Percentiles rank a stretch among this genome's conserved stretches.
Conservation (phyloP, 2,888 invertebrate species). For the Cheilosia grossa region DNA sequence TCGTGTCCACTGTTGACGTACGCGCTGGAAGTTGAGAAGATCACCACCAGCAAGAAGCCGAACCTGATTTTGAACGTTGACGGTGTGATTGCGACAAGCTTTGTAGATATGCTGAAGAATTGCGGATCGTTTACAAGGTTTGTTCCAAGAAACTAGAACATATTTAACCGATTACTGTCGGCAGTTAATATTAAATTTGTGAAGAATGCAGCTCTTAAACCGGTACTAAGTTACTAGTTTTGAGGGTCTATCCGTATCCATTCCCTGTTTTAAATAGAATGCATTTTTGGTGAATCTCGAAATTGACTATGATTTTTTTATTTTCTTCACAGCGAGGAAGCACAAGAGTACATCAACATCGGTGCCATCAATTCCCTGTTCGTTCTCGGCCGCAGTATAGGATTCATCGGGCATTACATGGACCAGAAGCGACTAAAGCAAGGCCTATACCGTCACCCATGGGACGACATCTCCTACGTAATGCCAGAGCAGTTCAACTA, state of each 20-base stretch:
- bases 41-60: constrained; percentile 99
- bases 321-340: constrained; percentile 90
- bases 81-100: constrained; percentile 98
- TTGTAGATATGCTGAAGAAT: constrained; percentile 97
- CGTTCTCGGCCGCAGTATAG: constrained; percentile 98
- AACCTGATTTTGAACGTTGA: constrained; percentile 99
- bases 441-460: constrained; percentile 99
- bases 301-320: background rate
- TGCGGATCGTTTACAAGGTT: constrained; percentile 96
- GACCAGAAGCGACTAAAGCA: constrained; percentile 99
- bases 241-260: no score
- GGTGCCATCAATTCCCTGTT: constrained; percentile 99
- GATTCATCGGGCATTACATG: constrained; percentile 99
- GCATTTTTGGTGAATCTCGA: no score
- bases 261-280: no score
- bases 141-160: constrained; percentile 74
- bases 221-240: no score
- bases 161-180: background rate
- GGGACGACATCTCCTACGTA: constrained; percentile 95
- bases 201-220: no score
- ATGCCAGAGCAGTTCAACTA: constrained; percentile 83
- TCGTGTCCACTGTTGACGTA: constrained; percentile 96
- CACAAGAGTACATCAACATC: constrained; percentile 98
- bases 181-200: no score
- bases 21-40: constrained; percentile 98